These are phyloP conservation scores for Megalonaias nervosa DNA, from an alignment of 1,140 invertebrate species.

Conservation along the genomic window DNA sequence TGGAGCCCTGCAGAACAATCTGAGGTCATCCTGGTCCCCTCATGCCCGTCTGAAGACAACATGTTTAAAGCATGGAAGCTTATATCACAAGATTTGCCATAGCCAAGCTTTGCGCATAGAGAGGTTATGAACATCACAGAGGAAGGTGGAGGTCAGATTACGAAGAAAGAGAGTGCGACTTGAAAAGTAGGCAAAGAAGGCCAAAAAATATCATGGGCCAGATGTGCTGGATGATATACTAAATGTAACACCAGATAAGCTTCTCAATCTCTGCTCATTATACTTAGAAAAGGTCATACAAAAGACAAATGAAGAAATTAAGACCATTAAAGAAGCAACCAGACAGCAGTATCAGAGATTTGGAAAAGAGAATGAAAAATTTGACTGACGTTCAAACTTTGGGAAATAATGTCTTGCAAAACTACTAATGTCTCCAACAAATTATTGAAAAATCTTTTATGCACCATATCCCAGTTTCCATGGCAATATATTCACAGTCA, in stretches of 20 bases:
- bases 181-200: background rate
- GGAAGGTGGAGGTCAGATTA: background rate
- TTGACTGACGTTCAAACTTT: conserved; percentile 7
- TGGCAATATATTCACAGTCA: no score
- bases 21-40: conserved; percentile 5
- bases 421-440: background rate
- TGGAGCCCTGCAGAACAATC: conserved; percentile 11
- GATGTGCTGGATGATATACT: background rate
- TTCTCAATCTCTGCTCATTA: background rate
- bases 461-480: background rate
- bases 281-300: no score
- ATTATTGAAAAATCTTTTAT: background rate
- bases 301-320: no score
- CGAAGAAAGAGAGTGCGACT: no score
- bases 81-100: conserved; percentile 1
- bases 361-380: conserved; percentile 4
- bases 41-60: conserved; percentile 1
- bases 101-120: background rate
- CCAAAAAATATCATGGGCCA: background rate
- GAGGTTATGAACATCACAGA: background rate
- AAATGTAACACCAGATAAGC: background rate
- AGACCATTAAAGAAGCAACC: no score
- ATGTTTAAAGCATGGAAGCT: background rate
- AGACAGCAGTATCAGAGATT: background rate
- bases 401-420: background rate